Evolutionary conservation across 2,797 vertebrate genomes (phyloP).

Genomic region (Xyrichtys novacula): DNA sequence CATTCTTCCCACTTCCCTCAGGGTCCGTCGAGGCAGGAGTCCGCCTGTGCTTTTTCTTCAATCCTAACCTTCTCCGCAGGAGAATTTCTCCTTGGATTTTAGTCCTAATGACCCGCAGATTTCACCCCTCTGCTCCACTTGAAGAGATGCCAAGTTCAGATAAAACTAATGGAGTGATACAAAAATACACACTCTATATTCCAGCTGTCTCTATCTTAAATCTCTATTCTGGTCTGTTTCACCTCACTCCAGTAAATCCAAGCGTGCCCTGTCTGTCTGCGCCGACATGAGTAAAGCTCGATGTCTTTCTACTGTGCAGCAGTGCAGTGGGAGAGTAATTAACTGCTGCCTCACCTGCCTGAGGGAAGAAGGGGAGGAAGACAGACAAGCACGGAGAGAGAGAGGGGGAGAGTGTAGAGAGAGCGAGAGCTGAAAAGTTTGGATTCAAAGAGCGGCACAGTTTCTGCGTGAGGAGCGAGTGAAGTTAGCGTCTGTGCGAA

Average conservation of each 20-base stretch:
- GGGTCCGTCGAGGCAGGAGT: conserved; percentile 22
- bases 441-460: conserved; percentile 3
- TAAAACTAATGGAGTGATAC: conserved; percentile 23
- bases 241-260: conserved; percentile 51
- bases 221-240: conserved; percentile 49
- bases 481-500: too few relatives aligned
- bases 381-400: conserved; percentile 3
- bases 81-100: conserved; percentile 22
- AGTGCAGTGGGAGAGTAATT: conserved; percentile 49
- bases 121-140: conserved; percentile 8
- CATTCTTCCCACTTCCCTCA: conserved; percentile 13
- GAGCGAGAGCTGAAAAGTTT: conserved; percentile 13
- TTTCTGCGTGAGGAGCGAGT: too few relatives aligned
- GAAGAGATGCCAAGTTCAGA: conserved; percentile 22
- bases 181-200: conserved; percentile 29
- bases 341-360: conserved; percentile 54
- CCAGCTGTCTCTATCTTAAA: conserved; percentile 51
- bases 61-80: conserved; percentile 38
- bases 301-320: conserved; percentile 34
- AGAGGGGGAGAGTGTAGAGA: conserved; percentile 14
- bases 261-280: conserved; percentile 40
- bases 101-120: conserved; percentile 34
- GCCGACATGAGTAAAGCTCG: conserved; percentile 29
- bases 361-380: conserved; percentile 26
- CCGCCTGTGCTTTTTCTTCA: conserved; percentile 29